Conservation (phyloP, 2,797 vertebrate species). For the Mus minutoides region DNA sequence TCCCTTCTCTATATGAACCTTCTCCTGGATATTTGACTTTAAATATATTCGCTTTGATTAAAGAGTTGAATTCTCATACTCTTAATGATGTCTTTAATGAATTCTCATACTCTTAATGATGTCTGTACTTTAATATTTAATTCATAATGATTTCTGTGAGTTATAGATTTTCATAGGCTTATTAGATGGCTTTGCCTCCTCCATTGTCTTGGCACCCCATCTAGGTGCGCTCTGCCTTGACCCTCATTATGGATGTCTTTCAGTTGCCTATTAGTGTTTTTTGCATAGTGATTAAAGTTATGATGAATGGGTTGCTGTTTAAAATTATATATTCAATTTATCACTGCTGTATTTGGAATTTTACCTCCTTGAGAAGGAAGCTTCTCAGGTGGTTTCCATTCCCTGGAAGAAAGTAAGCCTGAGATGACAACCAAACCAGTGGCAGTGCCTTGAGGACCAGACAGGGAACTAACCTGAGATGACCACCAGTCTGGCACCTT, state of each 20-base stretch:
- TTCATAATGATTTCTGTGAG: background rate
- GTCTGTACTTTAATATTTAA: slow-evolving; percentile 26
- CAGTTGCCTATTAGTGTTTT: background rate
- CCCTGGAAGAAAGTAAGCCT: background rate
- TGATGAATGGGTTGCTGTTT: background rate
- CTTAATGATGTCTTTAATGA: slow-evolving; percentile 10
- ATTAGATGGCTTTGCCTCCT: background rate
- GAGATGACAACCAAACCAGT: background rate
- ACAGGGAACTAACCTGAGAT: background rate
- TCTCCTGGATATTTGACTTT: background rate
- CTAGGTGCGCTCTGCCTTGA: background rate
- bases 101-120: background rate
- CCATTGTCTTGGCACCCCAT: background rate
- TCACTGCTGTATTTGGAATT: background rate
- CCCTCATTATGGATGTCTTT: background rate
- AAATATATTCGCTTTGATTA: background rate
- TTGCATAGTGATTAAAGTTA: background rate
- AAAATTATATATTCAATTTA: background rate
- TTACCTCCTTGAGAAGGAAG: background rate
- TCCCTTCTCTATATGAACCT: background rate
- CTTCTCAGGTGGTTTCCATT: background rate
- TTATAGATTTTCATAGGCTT: background rate
- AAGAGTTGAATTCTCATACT: background rate
- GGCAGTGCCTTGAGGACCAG: background rate
- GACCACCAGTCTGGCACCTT: background rate